Conservation (phyloP, 2,797 vertebrate species). For the Falco biarmicus region DNA sequence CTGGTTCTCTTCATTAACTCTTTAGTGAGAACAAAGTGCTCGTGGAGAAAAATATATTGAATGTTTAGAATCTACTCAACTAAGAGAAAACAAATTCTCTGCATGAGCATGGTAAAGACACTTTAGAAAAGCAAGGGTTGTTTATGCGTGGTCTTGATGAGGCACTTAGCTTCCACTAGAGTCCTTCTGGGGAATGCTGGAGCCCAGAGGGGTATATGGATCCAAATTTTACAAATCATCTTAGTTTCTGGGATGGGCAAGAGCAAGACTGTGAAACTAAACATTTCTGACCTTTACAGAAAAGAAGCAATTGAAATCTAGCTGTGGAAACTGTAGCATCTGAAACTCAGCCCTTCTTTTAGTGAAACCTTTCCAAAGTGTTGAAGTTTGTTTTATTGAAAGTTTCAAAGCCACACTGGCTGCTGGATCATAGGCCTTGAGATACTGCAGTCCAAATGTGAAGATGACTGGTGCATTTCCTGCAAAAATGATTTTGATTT, state of each 20-base stretch:
- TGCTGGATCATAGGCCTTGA: neutral
- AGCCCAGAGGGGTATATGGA: neutral
- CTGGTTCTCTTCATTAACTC: constrained; percentile 1
- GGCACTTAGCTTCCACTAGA: neutral
- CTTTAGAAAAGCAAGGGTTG: neutral
- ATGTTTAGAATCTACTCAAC: constrained; percentile 31
- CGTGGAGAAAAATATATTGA: neutral
- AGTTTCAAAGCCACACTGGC: neutral
- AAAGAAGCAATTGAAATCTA: neutral
- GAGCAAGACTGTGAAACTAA: neutral
- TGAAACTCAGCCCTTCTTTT: neutral
- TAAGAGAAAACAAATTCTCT: neutral
- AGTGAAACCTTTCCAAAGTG: neutral
- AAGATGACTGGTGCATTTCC: neutral
- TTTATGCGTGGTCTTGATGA: neutral
- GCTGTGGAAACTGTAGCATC: neutral
- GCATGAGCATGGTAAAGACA: neutral
- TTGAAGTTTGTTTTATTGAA: neutral
- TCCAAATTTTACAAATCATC: neutral
- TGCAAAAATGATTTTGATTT: neutral
- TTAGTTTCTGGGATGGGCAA: neutral
- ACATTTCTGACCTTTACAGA: constrained; percentile 23
- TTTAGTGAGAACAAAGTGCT: constrained; percentile 30
- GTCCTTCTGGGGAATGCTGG: neutral
- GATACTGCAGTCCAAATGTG: neutral